Evolutionary conservation across 64 coral and sea anemone species (phyloP), one percentile per base, ranked within the genome.

Genomic region (Porites lutea): DNA sequence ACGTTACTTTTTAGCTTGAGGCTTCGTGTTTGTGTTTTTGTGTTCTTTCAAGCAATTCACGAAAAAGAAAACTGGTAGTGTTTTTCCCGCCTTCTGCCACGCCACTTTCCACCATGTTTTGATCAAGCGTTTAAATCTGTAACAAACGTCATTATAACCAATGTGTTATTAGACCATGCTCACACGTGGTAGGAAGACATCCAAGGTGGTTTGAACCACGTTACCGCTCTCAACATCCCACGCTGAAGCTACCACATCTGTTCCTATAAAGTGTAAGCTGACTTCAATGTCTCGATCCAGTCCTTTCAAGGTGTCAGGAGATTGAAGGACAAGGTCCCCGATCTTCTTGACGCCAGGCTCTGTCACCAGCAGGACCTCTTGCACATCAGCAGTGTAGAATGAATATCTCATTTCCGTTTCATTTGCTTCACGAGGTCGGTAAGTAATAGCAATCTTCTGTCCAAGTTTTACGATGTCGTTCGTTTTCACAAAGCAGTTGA

Each of bases 151-250:
- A 37, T 37, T 37, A 37, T 37, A 37, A 37, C 27, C 27, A 37
- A 37, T 37, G 27, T 37, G 27, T 37, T 37, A 37, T 37, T 37
- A 37, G 27, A 37, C 27, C 27, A 37, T 37, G 27, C 1, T 37
- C 27, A 37, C 27, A 1, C 27, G 27, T 37, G 27, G 27, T 1
- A 12, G 4, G 54, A 9, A 9, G 54, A 75, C 72, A 47, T 75
- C 72, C 72, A 75, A 48, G 12, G 72, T 75, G 16, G 72, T 75
- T 47, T 75, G 72, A 75, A 46, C 47, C 8, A 13, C 19, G 13
- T 75, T 75, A 48, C 72, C 72, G 22, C 72, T 75, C 18, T 43
- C 16, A 48, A 75, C 72, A 75, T 75, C 72, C 72, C 72, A 75
- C 3, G 44, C 72, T 13, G 72, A 16, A 23, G 72, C 72, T 5